Evolutionary conservation across 2,797 vertebrate species (phyloP), one percentile per base, ranked within the genome.

Genomic region (Sebastolobus alascanus): DNA sequence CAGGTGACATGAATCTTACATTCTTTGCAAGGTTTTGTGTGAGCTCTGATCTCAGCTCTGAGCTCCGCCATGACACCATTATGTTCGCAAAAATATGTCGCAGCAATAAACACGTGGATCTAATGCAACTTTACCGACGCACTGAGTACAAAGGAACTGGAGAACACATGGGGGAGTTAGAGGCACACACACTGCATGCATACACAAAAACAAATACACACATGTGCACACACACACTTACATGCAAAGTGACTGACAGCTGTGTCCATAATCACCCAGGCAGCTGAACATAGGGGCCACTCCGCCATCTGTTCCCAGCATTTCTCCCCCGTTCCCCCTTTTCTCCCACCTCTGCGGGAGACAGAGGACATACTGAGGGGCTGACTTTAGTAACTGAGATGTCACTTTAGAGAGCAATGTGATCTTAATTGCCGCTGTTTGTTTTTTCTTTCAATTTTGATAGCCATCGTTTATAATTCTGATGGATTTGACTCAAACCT

Each of bases 231-330:
- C 27, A 75, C 75, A 85, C 74, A 79, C 87, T 55, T 46, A 87
- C 77, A 84, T 81, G 79, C 71, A 87, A 81, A 89, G 69, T 90
- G 93, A 92, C 80, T 93, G 93, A 92, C 95, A 96, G 95, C 93
- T 95, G 94, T 90, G 93, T 90, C 92, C 88, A 94, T 94, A 94
- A 94, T 93, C 90, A 89, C 90, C 90, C 91, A 85, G 75, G 81
- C 92, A 90, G 87, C 75, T 81, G 89, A 91, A 91, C 90, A 91
- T 59, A 77, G 87, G 86, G 88, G 88, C 91, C 90, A 90, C 82
- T 87, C 56, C 38, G 68, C 95, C 95, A 96, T 96, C 94, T 96
- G 94, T 92, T 93, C 79, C 50, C 68, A 69, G 58, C 27, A 68
- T 77, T 59, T 71, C 64, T 75, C 73, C 73, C 87, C 82, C n/a